Conservation (phyloP, 2,888 invertebrate genomes). For the Zaprionus bogoriensis region DNA sequence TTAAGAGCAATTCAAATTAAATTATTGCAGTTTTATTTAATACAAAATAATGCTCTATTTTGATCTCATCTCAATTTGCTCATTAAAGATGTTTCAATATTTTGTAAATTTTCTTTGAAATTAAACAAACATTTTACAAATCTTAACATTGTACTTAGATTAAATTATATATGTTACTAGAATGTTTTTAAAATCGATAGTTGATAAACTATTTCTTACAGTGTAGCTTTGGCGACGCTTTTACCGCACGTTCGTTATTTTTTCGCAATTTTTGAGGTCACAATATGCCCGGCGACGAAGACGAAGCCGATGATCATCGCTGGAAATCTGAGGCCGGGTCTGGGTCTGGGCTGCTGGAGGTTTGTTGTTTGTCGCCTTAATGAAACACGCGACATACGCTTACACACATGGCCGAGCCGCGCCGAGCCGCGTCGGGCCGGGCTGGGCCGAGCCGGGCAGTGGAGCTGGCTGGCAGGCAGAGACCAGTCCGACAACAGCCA, state of each 20-base stretch:
- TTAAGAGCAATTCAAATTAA: too few relatives aligned
- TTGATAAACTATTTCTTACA: conserved; percentile 3
- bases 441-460: not conserved
- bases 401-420: conserved; percentile 41
- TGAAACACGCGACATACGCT: conserved; percentile 76
- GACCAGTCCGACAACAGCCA: conserved; percentile 21
- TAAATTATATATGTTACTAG: too few relatives aligned
- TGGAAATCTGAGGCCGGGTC: conserved; percentile 71
- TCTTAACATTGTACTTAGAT: not conserved
- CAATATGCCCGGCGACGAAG: conserved; percentile 59
- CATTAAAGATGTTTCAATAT: too few relatives aligned
- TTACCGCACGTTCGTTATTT: conserved; percentile 78
- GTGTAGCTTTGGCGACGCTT: conserved; percentile 75
- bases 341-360: conserved; percentile 43
- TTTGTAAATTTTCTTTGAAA: too few relatives aligned
- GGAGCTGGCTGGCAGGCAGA: not conserved
- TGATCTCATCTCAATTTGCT: too few relatives aligned
- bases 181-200: not conserved
- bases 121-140: too few relatives aligned
- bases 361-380: conserved; percentile 77
- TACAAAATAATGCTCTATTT: too few relatives aligned
- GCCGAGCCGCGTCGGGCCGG: conserved; percentile 2
- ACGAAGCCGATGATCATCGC: conserved; percentile 66
- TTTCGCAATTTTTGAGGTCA: conserved; percentile 76
- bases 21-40: too few relatives aligned